A percentile compares a stretch with the other conserved stretches of the same genome.
Conservation (phyloP, 2,888 invertebrate species). For the Ormyrus labotus region DNA sequence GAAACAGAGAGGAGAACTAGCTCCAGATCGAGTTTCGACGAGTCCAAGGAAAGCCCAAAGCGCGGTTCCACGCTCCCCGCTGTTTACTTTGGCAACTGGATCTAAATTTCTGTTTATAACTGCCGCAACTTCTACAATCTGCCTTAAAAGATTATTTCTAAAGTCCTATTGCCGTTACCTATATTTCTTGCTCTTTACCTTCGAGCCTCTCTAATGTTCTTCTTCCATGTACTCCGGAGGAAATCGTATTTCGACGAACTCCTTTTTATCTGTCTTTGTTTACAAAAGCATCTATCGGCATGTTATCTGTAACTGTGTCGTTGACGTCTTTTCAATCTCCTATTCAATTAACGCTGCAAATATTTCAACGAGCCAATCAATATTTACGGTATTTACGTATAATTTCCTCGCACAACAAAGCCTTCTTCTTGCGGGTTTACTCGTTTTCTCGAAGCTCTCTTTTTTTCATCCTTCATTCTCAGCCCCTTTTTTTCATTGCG, state of each 20-base stretch:
- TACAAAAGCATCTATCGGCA: too few relatives aligned
- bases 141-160: slow-evolving; percentile 68
- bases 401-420: too few relatives aligned
- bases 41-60: not conserved
- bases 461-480: slow-evolving; percentile 4
- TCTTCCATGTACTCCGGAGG: too few relatives aligned
- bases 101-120: slow-evolving; percentile 73
- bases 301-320: too few relatives aligned
- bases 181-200: slow-evolving; percentile 30
- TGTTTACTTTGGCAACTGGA: slow-evolving; percentile 72
- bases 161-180: slow-evolving; percentile 39
- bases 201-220: not conserved
- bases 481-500: too few relatives aligned
- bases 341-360: too few relatives aligned
- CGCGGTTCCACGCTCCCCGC: slow-evolving; percentile 48
- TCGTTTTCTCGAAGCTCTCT: not conserved
- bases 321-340: too few relatives aligned
- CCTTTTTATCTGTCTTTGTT: too few relatives aligned
- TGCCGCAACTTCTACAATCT: slow-evolving; percentile 66
- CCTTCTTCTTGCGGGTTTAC: too few relatives aligned
- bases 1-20: slow-evolving; percentile 50
- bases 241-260: too few relatives aligned
- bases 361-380: too few relatives aligned
- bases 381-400: too few relatives aligned
- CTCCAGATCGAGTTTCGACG: slow-evolving; percentile 47